Evolutionary conservation across 2,888 invertebrate species (phyloP).

Genomic region (Endomychus coccineus): DNA sequence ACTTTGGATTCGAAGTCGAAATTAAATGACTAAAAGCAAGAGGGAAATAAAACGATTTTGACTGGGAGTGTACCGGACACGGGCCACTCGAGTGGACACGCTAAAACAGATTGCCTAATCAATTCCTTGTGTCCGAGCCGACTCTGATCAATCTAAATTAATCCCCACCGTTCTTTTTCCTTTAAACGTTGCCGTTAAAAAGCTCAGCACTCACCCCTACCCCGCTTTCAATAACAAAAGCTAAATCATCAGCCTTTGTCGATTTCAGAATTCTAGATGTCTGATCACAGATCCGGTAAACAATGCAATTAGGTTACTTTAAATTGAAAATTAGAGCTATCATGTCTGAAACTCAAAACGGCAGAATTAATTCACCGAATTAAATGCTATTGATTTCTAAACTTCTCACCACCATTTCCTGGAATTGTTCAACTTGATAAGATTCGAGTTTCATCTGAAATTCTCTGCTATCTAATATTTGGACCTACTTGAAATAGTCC

Average conservation of each 20-base stretch:
- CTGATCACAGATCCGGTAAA: slow-evolving; percentile 4
- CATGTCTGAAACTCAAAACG: too few relatives aligned
- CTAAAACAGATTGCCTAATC: slow-evolving; percentile 49
- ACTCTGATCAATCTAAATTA: slow-evolving; percentile 48
- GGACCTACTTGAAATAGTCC: too few relatives aligned
- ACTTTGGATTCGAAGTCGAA: too few relatives aligned
- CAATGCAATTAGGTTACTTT: slow-evolving; percentile 9
- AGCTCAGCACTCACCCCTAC: slow-evolving; percentile 21
- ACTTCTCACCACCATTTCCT: too few relatives aligned
- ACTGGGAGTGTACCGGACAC: slow-evolving; percentile 39
- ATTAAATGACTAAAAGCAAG: too few relatives aligned
- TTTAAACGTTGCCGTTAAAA: slow-evolving; percentile 42
- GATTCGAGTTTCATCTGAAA: too few relatives aligned
- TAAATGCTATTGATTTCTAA: too few relatives aligned
- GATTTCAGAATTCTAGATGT: neutral
- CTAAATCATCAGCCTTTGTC: slow-evolving; percentile 6
- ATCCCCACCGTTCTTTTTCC: slow-evolving; percentile 37
- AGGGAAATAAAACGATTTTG: too few relatives aligned
- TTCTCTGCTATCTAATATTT: too few relatives aligned
- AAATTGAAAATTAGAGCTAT: too few relatives aligned
- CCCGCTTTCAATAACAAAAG: slow-evolving; percentile 13
- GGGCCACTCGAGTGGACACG: slow-evolving; percentile 45
- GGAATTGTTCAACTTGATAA: too few relatives aligned
- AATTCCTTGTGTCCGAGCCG: slow-evolving; percentile 46
- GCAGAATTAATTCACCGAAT: too few relatives aligned